Evolutionary conservation across 2,888 invertebrate species (phyloP).

Genomic region (Embidobia sp.): DNA sequence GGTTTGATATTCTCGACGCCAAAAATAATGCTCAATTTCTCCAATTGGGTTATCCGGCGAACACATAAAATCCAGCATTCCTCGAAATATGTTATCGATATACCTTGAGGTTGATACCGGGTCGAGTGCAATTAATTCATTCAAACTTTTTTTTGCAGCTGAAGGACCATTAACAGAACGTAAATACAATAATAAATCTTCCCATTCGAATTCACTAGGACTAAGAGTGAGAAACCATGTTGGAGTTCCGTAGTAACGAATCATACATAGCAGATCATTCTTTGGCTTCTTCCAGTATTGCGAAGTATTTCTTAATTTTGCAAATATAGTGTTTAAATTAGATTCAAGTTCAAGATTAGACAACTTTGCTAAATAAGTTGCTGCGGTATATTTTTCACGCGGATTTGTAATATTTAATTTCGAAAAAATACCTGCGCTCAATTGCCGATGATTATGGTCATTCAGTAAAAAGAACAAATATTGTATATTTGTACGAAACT

Average conservation of each 20-base stretch:
- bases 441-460: constrained; percentile 42
- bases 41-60: constrained; percentile 4
- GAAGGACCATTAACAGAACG: constrained; percentile 67
- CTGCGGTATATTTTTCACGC: constrained; percentile 13
- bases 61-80: constrained; percentile 10
- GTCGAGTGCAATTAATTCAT: neutral
- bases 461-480: constrained; percentile 53
- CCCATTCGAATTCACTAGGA: constrained; percentile 57
- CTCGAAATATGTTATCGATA: neutral
- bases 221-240: constrained; percentile 69
- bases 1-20: constrained; percentile 6
- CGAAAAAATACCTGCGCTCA: constrained; percentile 42
- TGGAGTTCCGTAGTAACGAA: constrained; percentile 66
- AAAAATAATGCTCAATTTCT: constrained; percentile 9
- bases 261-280: constrained; percentile 60
- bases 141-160: constrained; percentile 66
- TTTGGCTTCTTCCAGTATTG: constrained; percentile 7
- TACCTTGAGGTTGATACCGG: constrained; percentile 2
- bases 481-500: constrained; percentile 17
- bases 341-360: constrained; percentile 9
- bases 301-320: neutral
- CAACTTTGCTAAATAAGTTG: neutral
- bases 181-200: constrained; percentile 69
- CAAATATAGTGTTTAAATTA: constrained; percentile 3
- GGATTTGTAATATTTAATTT: constrained; percentile 20